A percentile compares a stretch with the other conserved stretches of the same genome.
These are phyloP conservation scores for Orussus abietinus DNA, from an alignment of 1,140 invertebrate genomes.

Conservation along the genomic window DNA sequence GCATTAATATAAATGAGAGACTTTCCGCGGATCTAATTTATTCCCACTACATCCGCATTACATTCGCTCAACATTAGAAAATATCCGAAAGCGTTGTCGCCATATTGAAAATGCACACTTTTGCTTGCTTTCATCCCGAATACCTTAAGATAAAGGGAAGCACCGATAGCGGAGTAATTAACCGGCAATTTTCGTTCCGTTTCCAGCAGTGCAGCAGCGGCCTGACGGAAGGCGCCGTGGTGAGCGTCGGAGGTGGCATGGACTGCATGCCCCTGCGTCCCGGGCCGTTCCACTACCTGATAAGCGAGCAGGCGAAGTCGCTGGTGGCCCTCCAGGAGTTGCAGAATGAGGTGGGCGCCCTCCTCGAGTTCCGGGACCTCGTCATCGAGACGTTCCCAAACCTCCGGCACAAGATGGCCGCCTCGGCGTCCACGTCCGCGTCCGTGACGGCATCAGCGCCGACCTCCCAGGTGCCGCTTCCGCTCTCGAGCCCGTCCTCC, in stretches of 20 bases:
- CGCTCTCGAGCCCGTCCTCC: conserved; percentile 42
- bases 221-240: conserved; percentile 38
- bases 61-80: too few relatives aligned
- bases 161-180: too few relatives aligned
- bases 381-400: conserved; percentile 89
- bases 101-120: too few relatives aligned
- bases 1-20: too few relatives aligned
- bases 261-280: conserved; percentile 68
- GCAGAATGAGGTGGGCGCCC: conserved; percentile 84
- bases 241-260: conserved; percentile 60
- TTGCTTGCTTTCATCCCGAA: too few relatives aligned
- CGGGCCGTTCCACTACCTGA: conserved; percentile 71
- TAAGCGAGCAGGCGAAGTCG: conserved; percentile 78
- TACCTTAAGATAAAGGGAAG: not conserved
- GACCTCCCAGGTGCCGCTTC: conserved; percentile 38
- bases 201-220: conserved; percentile 43
- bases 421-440: conserved; percentile 42
- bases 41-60: too few relatives aligned
- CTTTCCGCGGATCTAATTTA: too few relatives aligned
- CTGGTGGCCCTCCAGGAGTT: conserved; percentile 75
- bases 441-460: conserved; percentile 40
- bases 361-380: conserved; percentile 84
- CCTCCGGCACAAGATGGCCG: conserved; percentile 74
- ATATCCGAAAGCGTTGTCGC: too few relatives aligned
- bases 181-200: conserved; percentile 13